These are phyloP conservation scores for Montipora foliosa DNA, from an alignment of 64 coral and sea anemone genomes.

Conservation along the genomic window DNA sequence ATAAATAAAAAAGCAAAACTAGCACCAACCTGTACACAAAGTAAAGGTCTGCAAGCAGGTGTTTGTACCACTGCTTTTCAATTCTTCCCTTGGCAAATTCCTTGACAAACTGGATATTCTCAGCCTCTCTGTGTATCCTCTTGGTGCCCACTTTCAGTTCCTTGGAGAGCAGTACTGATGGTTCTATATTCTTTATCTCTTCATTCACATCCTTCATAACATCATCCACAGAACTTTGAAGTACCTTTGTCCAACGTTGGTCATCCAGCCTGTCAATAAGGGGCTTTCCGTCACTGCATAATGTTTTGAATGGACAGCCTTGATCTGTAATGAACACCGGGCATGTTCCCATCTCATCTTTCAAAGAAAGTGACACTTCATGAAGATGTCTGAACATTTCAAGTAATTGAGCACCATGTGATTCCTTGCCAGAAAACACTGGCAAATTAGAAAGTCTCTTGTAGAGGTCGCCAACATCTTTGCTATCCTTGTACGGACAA, in stretches of 20 bases:
- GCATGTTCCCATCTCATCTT: constrained; percentile 90
- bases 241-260: constrained; percentile 78
- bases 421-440: constrained; percentile 60
- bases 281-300: constrained; percentile 97
- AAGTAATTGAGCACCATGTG: constrained; percentile 70
- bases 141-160: constrained; percentile 92
- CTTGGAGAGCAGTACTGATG: constrained; percentile 81
- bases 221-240: constrained; percentile 63
- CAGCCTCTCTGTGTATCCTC: constrained; percentile 74
- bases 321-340: constrained; percentile 83
- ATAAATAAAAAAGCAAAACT: background rate
- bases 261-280: constrained; percentile 87
- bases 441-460: constrained; percentile 80
- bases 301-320: constrained; percentile 96
- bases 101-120: constrained; percentile 93
- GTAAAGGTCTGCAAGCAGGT: constrained; percentile 89
- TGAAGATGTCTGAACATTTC: constrained; percentile 88
- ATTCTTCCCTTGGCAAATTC: constrained; percentile 88
- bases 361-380: constrained; percentile 72
- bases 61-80: constrained; percentile 77
- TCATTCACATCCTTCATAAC: constrained; percentile 30
- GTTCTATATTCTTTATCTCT: constrained; percentile 72
- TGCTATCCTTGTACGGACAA: constrained; percentile 72
- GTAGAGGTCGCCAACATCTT: constrained; percentile 75
- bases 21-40: constrained; percentile 87